These are phyloP conservation scores for Athalia cordata DNA, from an alignment of 2,888 invertebrate species.

Conservation along the genomic window DNA sequence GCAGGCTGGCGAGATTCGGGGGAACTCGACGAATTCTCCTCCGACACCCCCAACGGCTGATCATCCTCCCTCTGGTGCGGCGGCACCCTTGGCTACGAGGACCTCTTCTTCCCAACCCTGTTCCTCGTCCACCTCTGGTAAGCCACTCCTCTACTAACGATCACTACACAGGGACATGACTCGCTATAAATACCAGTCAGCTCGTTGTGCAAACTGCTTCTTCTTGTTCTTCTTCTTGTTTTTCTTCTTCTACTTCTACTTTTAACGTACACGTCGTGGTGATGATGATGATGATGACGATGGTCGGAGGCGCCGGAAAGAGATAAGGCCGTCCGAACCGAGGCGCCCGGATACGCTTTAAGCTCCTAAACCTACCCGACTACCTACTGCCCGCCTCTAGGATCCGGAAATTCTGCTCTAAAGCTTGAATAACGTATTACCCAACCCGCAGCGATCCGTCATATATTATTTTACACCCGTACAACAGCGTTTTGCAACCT, in stretches of 20 bases:
- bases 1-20: conserved; percentile 90
- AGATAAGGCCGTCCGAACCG: not conserved
- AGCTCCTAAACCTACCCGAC: not conserved
- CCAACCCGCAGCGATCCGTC: not conserved
- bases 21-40: conserved; percentile 72
- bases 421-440: conserved; percentile 26
- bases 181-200: conserved; percentile 74
- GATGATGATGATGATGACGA: not conserved
- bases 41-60: conserved; percentile 72
- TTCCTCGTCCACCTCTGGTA: conserved; percentile 73
- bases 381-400: too few species aligned
- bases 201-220: conserved; percentile 7
- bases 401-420: conserved; percentile 20
- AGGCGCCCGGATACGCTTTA: conserved; percentile 1
- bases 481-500: too few species aligned
- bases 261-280: conserved; percentile 14
- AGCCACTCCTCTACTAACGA: conserved; percentile 61
- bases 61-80: conserved; percentile 68
- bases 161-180: conserved; percentile 59
- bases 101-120: conserved; percentile 69
- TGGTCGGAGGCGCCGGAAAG: not conserved
- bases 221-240: conserved; percentile 48
- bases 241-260: not conserved
- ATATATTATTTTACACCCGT: not conserved
- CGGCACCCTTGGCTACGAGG: conserved; percentile 68